Conservation (phyloP, 2,113 vertebrate genomes). For the Tinamus guttatus region DNA sequence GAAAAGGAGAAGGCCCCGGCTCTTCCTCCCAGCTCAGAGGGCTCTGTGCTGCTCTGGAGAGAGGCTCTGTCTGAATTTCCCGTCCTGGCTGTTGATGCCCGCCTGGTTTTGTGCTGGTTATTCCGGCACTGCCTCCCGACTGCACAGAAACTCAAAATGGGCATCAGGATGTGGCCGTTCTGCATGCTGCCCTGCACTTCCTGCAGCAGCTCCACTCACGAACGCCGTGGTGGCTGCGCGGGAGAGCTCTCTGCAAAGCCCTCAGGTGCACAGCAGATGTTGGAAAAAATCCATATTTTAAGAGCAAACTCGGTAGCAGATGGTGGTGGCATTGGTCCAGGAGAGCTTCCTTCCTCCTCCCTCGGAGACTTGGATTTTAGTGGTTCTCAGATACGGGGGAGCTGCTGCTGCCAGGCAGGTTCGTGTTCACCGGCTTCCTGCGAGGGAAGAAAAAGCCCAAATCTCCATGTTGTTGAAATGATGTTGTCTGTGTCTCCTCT, state of each 20-base stretch:
- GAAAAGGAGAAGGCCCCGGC: accelerated
- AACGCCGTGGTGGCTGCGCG: neutral
- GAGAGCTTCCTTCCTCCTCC: constrained; percentile 43
- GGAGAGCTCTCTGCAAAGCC: neutral
- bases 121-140: neutral
- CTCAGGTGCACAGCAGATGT: neutral
- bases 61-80: neutral
- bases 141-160: neutral
- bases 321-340: constrained; percentile 12
- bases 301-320: constrained; percentile 4
- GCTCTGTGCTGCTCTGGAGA: neutral
- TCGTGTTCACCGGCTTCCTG: neutral
- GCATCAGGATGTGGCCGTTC: neutral
- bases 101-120: accelerated
- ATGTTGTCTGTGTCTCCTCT: neutral
- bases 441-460: neutral
- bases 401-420: neutral
- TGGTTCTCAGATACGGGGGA: neutral
- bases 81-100: neutral
- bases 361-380: neutral
- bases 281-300: neutral
- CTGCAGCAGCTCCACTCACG: neutral
- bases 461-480: neutral
- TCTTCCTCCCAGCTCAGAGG: accelerated
- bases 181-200: neutral